Evolutionary conservation across 2,888 invertebrate genomes (phyloP), one percentile per base, ranked within the genome.

Genomic region (Eupithecia inturbata): DNA sequence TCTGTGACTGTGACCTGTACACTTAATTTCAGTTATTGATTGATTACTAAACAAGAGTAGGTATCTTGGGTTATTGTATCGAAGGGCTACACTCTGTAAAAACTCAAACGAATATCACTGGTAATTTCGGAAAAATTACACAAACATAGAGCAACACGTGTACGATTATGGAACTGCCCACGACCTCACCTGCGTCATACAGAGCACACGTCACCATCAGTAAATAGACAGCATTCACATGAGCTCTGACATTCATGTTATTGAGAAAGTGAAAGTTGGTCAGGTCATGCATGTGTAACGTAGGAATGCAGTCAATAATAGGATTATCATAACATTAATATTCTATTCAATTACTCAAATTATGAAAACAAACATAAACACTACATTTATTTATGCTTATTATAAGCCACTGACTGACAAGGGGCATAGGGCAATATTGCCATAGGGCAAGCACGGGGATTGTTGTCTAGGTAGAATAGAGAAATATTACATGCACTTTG

Each of bases 161-260:
- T 68, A 77, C 71, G 70, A 77, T 70, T 77, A 67, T 74, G 71
- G 74, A 71, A 75, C 76, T 75, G 68, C 75, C 74, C 77, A 75
- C 76, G 71, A 70, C 36, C 28, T 36, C 69, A 75, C 70, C 71
- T 77, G 79, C 80, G 80, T 79, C 78, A 80, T 68, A n/a, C n/a
- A 60, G 60, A 73, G 49, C 69, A 70, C 76, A 72, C 80, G 74
- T 80, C 78, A 78, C 74, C 64, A 64, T 75, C 76, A 77, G 78
- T 79, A 79, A 77, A 80, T 78, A 79, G 72, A 76, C 70, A 73
- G 66, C 70, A 74, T 68, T 39, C 60, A 62, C 68, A 74, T 73
- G 68, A 39, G 69, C 66, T 67, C 67, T 66, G 63, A 45, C 16
- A 69, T 66, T 53, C 57, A 57, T 22, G 10, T 53, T 53, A 41